Evolutionary conservation across 2,797 vertebrate genomes (phyloP).

Genomic region (Bucorvus abyssinicus): DNA sequence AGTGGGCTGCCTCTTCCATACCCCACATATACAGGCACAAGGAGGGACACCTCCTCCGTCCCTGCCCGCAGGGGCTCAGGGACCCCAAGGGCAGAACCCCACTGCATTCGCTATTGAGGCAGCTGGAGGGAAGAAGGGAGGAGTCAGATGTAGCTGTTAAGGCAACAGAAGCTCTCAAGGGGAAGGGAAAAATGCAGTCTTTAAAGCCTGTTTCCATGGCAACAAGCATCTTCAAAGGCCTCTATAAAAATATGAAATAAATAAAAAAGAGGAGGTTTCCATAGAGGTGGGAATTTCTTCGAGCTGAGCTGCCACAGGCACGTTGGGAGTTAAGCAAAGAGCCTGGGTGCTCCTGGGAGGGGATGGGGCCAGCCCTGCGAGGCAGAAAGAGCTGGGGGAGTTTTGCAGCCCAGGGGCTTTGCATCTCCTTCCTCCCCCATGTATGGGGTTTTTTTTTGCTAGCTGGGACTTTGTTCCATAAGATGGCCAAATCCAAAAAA

Average conservation of each 20-base stretch:
- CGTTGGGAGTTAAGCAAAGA: neutral
- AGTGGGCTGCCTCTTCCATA: neutral
- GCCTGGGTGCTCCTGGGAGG: neutral
- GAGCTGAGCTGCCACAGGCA: neutral
- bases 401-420: neutral
- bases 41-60: neutral
- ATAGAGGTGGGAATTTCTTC: neutral
- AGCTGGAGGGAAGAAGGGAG: neutral
- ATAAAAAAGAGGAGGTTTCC: neutral
- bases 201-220: conserved; percentile 63
- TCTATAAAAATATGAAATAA: neutral
- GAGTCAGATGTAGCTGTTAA: conserved; percentile 47
- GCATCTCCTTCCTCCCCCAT: neutral
- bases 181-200: conserved; percentile 10
- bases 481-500: conserved; percentile 39
- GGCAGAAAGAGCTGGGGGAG: neutral
- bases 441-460: neutral
- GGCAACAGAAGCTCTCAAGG: conserved; percentile 58
- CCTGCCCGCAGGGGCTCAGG: rapidly evolving
- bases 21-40: rapidly evolving
- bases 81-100: neutral
- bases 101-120: neutral
- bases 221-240: conserved; percentile 68
- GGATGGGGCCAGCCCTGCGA: neutral
- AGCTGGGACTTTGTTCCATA: neutral